Conservation (phyloP, 2,113 vertebrate genomes). For the Epinephelus lanceolatus region DNA sequence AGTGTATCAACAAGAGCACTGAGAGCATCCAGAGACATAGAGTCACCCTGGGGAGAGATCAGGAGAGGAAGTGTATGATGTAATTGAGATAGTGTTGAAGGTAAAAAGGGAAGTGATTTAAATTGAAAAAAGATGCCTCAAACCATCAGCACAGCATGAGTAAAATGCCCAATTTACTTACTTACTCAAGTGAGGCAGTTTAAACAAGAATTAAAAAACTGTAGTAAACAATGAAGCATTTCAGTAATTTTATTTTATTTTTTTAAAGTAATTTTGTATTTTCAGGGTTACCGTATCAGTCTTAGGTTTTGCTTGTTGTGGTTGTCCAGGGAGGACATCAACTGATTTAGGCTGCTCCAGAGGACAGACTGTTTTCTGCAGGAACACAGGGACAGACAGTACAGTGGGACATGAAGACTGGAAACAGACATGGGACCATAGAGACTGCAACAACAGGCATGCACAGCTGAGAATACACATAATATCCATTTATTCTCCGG, state of each 20-base stretch:
- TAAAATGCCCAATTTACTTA: no score
- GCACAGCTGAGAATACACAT: background rate
- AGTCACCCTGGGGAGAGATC: constrained; percentile 50
- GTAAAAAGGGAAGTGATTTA: background rate
- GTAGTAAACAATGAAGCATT: background rate
- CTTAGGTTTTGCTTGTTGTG: constrained; percentile 7
- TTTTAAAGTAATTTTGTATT: background rate
- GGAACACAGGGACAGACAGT: constrained; percentile 4
- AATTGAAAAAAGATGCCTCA: no score
- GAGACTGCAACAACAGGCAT: background rate
- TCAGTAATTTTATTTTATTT: no score
- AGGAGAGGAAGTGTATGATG: background rate
- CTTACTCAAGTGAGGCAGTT: background rate
- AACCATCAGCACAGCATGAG: no score
- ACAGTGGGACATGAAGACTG: background rate
- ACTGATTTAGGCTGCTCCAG: background rate
- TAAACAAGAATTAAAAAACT: background rate
- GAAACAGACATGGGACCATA: background rate
- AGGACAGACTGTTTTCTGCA: constrained; percentile 37
- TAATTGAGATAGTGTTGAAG: background rate
- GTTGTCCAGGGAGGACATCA: background rate
- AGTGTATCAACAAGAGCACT: constrained; percentile 66
- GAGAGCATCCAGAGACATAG: constrained; percentile 78
- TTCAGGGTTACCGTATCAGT: background rate
- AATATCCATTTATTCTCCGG: background rate